A percentile compares a stretch with the other conserved stretches of the same genome.
Conservation (phyloP, 2,888 invertebrate genomes). For the Norana najaformis region DNA sequence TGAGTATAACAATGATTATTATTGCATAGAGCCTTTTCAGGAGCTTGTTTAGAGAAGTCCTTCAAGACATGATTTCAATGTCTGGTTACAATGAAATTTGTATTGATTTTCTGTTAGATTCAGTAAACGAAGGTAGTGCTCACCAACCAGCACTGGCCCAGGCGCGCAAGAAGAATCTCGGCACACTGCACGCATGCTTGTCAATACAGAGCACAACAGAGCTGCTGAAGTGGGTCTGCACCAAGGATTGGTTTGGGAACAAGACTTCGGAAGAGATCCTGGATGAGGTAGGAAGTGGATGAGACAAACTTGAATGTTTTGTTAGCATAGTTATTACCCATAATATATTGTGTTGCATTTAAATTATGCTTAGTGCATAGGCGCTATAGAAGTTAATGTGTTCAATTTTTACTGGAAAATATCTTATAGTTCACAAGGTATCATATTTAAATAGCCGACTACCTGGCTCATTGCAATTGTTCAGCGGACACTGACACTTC, state of each 20-base stretch:
- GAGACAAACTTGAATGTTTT: not conserved
- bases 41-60: not conserved
- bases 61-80: not conserved
- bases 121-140: not conserved
- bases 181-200: not conserved
- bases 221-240: not conserved
- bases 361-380: too few species aligned
- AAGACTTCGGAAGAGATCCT: constrained; percentile 15
- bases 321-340: too few species aligned
- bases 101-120: not conserved
- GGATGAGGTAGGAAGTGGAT: not conserved
- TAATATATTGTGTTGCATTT: too few species aligned
- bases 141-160: not conserved
- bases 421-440: too few species aligned
- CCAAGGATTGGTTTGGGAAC: not conserved
- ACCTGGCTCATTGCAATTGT: too few species aligned
- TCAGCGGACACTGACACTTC: too few species aligned
- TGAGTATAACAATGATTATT: not conserved
- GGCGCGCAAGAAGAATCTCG: constrained; percentile 14
- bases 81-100: not conserved
- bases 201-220: not conserved
- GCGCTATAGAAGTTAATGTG: too few species aligned
- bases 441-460: too few species aligned
- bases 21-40: not conserved
- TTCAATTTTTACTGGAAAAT: too few species aligned